Evolutionary conservation across 2,888 invertebrate species (phyloP), one percentile per base, ranked within the genome.

Genomic region (Asteroscopus sphinx): DNA sequence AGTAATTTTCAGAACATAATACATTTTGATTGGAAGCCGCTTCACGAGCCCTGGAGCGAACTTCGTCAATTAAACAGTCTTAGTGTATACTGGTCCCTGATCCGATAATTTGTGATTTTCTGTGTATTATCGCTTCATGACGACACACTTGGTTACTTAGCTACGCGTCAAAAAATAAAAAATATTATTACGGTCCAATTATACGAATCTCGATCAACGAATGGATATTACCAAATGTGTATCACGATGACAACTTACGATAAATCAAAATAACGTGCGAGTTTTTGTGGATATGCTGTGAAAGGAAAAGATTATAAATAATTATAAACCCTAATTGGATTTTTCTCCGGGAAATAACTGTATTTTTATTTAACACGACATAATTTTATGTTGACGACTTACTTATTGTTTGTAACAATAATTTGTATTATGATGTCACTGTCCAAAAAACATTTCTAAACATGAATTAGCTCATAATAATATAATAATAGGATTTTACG

Each of bases 31-130:
- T 63, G 62, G 44, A 52, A 56, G 46, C 42, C 52, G 37, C 42
- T 47, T 37, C 51, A 44, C n/a, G 39, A 56, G 32, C 45, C 55
- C 28, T 51, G 36, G 11, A 35, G 71, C 46, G 44, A 73, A 75
- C 47, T 73, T 73, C 55, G 39, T 49, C 74, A 75, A 70, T 73
- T 73, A 73, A 55, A 56, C 57, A 39, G 17, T 16, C 49, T 56
- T 51, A 52, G 42, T 33, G 25, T 42, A 39, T 45, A 32, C 44
- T 41, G 49, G 53, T 46, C 30, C 17, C 35, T 39, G 41, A 39
- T 37, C 47, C 47, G 28, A 40, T 30, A 75, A 62, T 72, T 74
- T 72, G 61, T 15, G 41, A 59, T 66, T 68, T 59, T 68, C 48
- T 52, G 61, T 60, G 17, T 51, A 57, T 59, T 59, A 53, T 9